Conservation (phyloP, 2,113 vertebrate species). For the Ivindomyrus marchei region DNA sequence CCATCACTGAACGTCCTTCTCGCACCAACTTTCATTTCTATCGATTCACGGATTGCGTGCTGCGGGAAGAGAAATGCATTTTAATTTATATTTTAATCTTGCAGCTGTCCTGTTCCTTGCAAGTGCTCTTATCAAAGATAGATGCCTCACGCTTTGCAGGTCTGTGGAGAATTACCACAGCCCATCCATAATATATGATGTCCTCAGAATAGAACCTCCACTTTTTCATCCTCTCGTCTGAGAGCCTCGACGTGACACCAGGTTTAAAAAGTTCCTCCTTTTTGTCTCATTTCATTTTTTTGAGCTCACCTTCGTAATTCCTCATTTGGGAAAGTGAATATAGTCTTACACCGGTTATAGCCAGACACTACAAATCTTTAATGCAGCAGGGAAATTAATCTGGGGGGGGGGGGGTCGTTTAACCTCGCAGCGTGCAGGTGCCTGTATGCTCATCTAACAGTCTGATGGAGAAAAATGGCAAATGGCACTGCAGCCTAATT, state of each 20-base stretch:
- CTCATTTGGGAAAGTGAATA: not conserved
- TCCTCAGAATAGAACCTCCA: constrained; percentile 58
- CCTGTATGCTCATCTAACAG: not conserved
- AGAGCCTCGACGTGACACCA: constrained; percentile 34
- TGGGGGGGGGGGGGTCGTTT: not conserved
- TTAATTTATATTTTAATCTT: constrained; percentile 68
- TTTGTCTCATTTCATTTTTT: constrained; percentile 29
- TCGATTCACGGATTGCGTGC: not conserved
- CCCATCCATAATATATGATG: constrained; percentile 61
- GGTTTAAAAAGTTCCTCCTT: constrained; percentile 37
- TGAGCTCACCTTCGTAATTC: not conserved
- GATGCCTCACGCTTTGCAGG: constrained; percentile 41
- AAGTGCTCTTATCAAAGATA: constrained; percentile 63
- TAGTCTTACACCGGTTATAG: not conserved
- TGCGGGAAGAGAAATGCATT: constrained; percentile 36
- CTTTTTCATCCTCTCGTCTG: constrained; percentile 56
- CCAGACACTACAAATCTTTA: not conserved
- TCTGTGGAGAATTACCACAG: constrained; percentile 43
- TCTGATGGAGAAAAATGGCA: not conserved
- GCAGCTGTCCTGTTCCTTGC: constrained; percentile 56
- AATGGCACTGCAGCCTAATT: not conserved
- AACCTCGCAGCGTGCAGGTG: not conserved
- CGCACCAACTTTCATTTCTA: not conserved
- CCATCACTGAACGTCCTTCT: not conserved
- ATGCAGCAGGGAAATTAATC: constrained; percentile 2